A percentile compares a stretch with the other conserved stretches of the same genome.
These are phyloP conservation scores for Gadopsis marmoratus DNA, from an alignment of 2,797 vertebrate species.

Conservation along the genomic window DNA sequence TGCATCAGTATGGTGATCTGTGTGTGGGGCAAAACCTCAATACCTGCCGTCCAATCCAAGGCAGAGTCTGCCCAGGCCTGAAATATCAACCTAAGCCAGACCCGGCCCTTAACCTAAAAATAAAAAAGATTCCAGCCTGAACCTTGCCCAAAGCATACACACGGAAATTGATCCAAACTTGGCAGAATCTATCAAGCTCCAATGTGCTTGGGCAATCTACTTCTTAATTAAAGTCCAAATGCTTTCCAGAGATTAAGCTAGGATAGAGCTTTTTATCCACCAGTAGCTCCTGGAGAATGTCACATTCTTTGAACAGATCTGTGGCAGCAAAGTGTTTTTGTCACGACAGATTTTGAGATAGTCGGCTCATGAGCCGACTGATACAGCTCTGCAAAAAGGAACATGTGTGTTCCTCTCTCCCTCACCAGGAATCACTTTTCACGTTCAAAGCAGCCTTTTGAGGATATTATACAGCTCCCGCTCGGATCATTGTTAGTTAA, in stretches of 20 bases:
- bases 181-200: neutral
- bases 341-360: constrained; percentile 12
- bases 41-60: no score
- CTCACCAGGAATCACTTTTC: constrained; percentile 18
- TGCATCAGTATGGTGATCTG: neutral
- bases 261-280: constrained; percentile 1
- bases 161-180: neutral
- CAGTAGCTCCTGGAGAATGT: constrained; percentile 2
- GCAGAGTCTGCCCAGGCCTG: neutral
- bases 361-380: constrained; percentile 38
- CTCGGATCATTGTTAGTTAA: neutral
- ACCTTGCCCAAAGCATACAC: neutral
- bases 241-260: neutral
- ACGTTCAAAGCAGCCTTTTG: constrained; percentile 2
- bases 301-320: neutral
- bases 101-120: no score
- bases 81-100: neutral
- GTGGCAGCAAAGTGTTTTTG: constrained; percentile 32
- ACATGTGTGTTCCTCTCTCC: constrained; percentile 25
- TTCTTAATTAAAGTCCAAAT: constrained; percentile 9
- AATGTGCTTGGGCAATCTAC: neutral
- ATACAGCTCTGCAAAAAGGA: constrained; percentile 28
- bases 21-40: neutral
- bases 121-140: neutral
- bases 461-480: neutral